phyloP scores from a whole-genome alignment of 2,888 invertebrate genomes.

The Magallana nippona region DNA sequence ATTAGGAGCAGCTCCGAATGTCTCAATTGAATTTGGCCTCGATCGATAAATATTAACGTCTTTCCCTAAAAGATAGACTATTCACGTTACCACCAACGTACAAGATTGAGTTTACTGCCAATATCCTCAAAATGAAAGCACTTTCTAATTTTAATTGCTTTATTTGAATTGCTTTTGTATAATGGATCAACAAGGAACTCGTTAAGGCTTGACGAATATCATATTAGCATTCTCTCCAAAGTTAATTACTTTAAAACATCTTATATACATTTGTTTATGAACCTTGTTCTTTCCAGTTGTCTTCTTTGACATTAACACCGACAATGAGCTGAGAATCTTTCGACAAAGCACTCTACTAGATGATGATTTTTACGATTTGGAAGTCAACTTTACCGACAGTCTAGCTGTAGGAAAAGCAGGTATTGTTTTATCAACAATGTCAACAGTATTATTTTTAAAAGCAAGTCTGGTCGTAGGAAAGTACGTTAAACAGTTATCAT shows the following conservation, averaged over 20 bases:
- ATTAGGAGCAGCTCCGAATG: conserved; percentile 13
- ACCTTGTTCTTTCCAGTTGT: not conserved
- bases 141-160: not conserved
- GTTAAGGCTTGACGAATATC: no score
- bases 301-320: not conserved
- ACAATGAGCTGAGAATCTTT: not conserved
- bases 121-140: not conserved
- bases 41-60: conserved; percentile 22
- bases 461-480: no score
- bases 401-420: conserved; percentile 13
- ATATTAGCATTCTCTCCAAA: no score
- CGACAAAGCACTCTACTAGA: not conserved
- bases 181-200: no score
- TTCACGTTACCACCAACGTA: not conserved
- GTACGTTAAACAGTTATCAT: no score
- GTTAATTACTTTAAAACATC: no score
- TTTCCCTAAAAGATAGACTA: conserved; percentile 13
- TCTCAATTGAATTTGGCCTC: conserved; percentile 30
- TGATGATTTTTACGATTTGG: not conserved
- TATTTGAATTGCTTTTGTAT: not conserved
- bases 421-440: not conserved
- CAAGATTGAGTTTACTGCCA: not conserved
- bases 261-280: no score
- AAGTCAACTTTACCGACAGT: conserved; percentile 4
- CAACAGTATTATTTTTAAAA: no score